Conservation (phyloP, 2,888 invertebrate genomes). For the Lacanobia wlatinum region DNA sequence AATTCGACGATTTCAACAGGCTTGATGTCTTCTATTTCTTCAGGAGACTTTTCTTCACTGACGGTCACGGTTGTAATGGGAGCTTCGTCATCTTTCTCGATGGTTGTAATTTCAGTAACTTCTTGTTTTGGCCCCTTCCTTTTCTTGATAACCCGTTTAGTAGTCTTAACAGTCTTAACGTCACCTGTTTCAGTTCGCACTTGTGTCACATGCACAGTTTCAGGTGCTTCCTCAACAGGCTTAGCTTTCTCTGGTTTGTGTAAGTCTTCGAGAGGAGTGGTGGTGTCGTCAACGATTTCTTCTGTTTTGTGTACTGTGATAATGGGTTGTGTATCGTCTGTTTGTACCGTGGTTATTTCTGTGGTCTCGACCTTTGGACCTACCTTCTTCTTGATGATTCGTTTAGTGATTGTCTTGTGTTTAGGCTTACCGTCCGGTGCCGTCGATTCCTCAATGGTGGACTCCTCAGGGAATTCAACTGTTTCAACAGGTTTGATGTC, state of each 20-base stretch:
- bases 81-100: constrained; percentile 54
- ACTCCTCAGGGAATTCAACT: constrained; percentile 62
- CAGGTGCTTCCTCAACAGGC: constrained; percentile 62
- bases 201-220: constrained; percentile 67
- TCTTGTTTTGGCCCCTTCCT: constrained; percentile 51
- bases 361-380: constrained; percentile 70
- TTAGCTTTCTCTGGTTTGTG: constrained; percentile 50
- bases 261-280: constrained; percentile 53
- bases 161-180: constrained; percentile 71
- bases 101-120: constrained; percentile 54
- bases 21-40: constrained; percentile 33
- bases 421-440: constrained; percentile 54
- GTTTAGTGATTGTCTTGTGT: constrained; percentile 62
- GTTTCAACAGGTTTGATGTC: constrained; percentile 50
- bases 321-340: constrained; percentile 66
- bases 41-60: constrained; percentile 72
- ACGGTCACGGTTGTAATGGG: constrained; percentile 48
- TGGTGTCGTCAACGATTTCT: constrained; percentile 59
- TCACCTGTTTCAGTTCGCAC: constrained; percentile 24
- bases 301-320: constrained; percentile 71
- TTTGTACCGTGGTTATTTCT: constrained; percentile 60
- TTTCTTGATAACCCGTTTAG: constrained; percentile 51
- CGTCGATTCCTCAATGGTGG: constrained; percentile 48
- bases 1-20: constrained; percentile 56
- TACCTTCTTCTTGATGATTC: constrained; percentile 74